A percentile compares a stretch with the other conserved stretches of the same genome.
Evolutionary conservation across 2,888 invertebrate species (phyloP).

Genomic region (Anticlea derivata): DNA sequence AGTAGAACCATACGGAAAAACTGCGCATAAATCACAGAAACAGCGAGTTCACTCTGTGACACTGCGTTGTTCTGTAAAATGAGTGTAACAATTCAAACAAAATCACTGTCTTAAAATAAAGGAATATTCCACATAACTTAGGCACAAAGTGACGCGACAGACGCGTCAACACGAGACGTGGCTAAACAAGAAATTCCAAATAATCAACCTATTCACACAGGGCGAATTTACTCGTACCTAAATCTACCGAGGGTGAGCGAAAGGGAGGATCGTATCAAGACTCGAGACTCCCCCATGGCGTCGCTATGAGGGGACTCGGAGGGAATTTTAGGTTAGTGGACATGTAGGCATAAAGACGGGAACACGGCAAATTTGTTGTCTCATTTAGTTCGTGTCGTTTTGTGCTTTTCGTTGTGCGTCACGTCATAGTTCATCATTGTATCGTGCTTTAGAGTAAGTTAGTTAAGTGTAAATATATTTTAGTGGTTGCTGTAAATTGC

Average conservation of each 20-base stretch:
- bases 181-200: constrained; percentile 73
- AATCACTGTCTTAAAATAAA: constrained; percentile 36
- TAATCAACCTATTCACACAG: constrained; percentile 77
- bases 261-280: constrained; percentile 79
- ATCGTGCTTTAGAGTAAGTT: constrained; percentile 58
- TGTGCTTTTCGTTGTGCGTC: constrained; percentile 82
- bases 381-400: constrained; percentile 83
- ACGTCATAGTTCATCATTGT: constrained; percentile 79
- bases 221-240: constrained; percentile 77
- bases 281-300: constrained; percentile 72
- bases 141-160: constrained; percentile 34
- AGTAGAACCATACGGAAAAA: constrained; percentile 24
- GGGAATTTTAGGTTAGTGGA: constrained; percentile 84
- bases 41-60: constrained; percentile 14
- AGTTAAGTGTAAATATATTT: constrained; percentile 48
- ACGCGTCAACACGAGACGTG: constrained; percentile 46
- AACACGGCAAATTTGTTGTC: constrained; percentile 84
- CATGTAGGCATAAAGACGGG: constrained; percentile 84
- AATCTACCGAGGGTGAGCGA: constrained; percentile 72
- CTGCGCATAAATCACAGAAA: constrained; percentile 24
- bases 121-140: constrained; percentile 41
- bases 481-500: constrained; percentile 37
- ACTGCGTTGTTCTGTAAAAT: constrained; percentile 18
- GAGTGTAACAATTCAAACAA: constrained; percentile 17
- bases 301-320: constrained; percentile 73